phyloP scores from a whole-genome alignment of 2,888 invertebrate genomes.

The Cybosia mesomella region DNA sequence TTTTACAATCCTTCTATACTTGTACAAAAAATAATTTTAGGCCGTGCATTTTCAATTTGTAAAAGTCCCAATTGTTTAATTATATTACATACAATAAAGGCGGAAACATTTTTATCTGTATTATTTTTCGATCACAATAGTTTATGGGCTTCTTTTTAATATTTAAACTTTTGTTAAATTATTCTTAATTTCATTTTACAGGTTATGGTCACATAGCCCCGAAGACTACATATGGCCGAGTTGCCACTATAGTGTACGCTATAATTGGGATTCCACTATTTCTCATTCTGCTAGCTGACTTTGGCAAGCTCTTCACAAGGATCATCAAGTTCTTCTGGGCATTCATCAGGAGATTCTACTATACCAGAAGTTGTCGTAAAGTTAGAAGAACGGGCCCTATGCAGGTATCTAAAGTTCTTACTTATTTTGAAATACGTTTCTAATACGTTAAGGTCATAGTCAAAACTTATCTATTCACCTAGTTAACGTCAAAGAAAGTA shows the following conservation, averaged over 20 bases:
- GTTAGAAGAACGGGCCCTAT: conserved; percentile 92
- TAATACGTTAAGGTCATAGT: too few relatives aligned
- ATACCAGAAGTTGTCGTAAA: conserved; percentile 93
- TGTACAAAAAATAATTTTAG: neutral
- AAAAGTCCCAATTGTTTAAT: too few relatives aligned
- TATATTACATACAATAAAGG: conserved; percentile 3
- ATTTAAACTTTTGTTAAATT: neutral
- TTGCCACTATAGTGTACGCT: conserved; percentile 97
- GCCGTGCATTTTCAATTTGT: neutral
- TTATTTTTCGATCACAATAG: neutral
- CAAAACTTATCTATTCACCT: too few relatives aligned
- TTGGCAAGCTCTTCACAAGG: conserved; percentile 97
- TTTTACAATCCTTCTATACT: neutral
- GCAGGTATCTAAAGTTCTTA: conserved; percentile 82
- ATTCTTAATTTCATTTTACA: conserved; percentile 72
- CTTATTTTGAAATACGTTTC: neutral
- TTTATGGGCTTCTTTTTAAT: neutral
- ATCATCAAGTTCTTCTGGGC: conserved; percentile 97
- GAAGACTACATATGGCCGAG: conserved; percentile 93
- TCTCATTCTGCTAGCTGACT: conserved; percentile 96
- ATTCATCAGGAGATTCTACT: conserved; percentile 93
- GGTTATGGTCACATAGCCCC: conserved; percentile 99
- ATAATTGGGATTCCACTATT: conserved; percentile 98
- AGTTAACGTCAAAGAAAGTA: too few relatives aligned
- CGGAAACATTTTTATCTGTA: neutral